phyloP scores from a whole-genome alignment of 2,888 invertebrate species.

The Pterobdella sp. region DNA sequence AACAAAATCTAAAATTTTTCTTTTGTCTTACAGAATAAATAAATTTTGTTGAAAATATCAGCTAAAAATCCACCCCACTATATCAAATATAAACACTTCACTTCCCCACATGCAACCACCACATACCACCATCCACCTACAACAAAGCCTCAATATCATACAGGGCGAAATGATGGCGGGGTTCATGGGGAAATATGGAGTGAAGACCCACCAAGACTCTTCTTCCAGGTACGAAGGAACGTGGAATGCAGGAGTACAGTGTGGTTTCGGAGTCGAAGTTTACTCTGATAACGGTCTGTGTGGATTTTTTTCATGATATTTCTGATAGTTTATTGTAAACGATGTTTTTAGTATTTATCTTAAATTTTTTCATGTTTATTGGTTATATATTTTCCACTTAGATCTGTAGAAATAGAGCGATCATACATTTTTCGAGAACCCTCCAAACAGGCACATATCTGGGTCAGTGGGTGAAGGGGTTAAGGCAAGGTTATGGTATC shows the following conservation, averaged over 20 bases:
- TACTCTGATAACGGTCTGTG: slow-evolving; percentile 96
- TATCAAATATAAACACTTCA: not conserved
- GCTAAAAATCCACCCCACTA: not conserved
- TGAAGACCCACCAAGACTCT: slow-evolving; percentile 83
- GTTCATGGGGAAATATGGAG: slow-evolving; percentile 95
- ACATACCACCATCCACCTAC: not conserved
- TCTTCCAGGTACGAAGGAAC: slow-evolving; percentile 56
- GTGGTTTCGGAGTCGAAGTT: slow-evolving; percentile 97
- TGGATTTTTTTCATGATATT: not conserved
- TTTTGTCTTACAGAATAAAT: too few relatives aligned
- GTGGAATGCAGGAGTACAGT: slow-evolving; percentile 96
- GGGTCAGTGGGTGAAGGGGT: slow-evolving; percentile 97
- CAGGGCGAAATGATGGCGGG: slow-evolving; percentile 94
- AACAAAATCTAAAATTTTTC: too few relatives aligned
- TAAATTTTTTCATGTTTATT: too few relatives aligned
- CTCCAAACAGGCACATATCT: slow-evolving; percentile 57
- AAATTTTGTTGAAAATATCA: too few relatives aligned
- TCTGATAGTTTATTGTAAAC: not conserved
- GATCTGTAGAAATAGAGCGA: too few relatives aligned
- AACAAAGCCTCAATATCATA: not conserved
- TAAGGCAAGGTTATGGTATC: slow-evolving; percentile 98
- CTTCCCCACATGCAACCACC: not conserved
- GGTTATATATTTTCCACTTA: too few relatives aligned
- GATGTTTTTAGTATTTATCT: too few relatives aligned
- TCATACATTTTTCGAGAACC: too few relatives aligned